Percentiles rank a stretch among this genome's conserved stretches.
These are phyloP conservation scores for Hirundo rustica DNA, from an alignment of 2,797 vertebrate species.

Conservation along the genomic window DNA sequence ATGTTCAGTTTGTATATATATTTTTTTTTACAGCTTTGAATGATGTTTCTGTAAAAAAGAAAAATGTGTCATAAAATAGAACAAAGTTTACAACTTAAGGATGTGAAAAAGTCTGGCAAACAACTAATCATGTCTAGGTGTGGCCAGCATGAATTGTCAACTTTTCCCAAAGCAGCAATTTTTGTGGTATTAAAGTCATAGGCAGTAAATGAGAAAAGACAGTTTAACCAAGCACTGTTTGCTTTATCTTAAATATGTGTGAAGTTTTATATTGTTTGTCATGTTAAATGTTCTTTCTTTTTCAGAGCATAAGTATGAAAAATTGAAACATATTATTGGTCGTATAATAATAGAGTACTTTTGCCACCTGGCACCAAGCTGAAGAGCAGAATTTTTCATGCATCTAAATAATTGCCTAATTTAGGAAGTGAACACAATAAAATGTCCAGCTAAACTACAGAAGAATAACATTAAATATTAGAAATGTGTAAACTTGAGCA, in stretches of 20 bases:
- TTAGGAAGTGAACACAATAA: neutral
- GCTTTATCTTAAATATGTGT: neutral
- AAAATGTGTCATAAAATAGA: neutral
- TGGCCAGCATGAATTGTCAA: neutral
- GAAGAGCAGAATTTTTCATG: neutral
- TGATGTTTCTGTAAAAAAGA: neutral
- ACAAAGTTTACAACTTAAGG: neutral
- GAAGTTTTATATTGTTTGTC: neutral
- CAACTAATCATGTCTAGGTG: neutral
- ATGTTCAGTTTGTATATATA: neutral
- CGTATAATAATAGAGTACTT: neutral
- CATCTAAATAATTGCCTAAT: neutral
- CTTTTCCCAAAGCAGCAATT: neutral
- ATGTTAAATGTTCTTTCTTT: neutral
- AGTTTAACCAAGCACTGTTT: neutral
- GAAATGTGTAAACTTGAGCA: neutral
- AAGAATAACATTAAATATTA: neutral
- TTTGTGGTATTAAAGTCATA: neutral
- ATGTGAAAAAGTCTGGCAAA: neutral
- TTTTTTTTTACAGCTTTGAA: neutral
- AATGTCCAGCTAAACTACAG: neutral
- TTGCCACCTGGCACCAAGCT: neutral
- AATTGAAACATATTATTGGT: neutral
- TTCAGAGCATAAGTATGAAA: neutral
- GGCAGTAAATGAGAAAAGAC: neutral